Conservation (phyloP, 2,888 invertebrate genomes). For the Pelosia muscerda region DNA sequence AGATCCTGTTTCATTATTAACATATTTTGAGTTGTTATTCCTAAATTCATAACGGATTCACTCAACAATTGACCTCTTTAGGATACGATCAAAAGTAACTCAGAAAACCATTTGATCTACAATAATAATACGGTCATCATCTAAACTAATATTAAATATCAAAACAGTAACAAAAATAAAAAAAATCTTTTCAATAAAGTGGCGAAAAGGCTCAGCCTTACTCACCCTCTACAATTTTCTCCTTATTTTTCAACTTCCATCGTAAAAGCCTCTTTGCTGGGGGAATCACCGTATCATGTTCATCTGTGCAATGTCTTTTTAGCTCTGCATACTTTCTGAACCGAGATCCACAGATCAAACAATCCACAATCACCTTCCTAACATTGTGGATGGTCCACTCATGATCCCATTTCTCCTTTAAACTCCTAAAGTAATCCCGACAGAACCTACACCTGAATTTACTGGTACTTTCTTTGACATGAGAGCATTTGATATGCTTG, state of each 20-base stretch:
- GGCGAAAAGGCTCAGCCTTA: conserved; percentile 22
- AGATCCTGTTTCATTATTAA: not conserved
- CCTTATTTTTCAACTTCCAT: conserved; percentile 42
- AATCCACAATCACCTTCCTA: conserved; percentile 78
- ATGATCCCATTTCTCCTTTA: conserved; percentile 83
- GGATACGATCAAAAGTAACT: not conserved
- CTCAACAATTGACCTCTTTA: not conserved
- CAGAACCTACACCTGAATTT: conserved; percentile 76
- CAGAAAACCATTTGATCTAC: not conserved
- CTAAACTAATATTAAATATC: not conserved
- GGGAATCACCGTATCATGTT: conserved; percentile 68
- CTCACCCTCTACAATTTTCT: conserved; percentile 29
- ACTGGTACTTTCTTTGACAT: conserved; percentile 57
- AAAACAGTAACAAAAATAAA: conserved; percentile 9
- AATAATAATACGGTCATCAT: not conserved
- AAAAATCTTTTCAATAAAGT: not conserved
- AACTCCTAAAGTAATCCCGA: conserved; percentile 61
- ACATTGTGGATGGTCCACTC: conserved; percentile 80
- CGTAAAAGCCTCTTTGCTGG: conserved; percentile 66
- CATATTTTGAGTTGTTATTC: not conserved
- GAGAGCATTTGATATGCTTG: conserved; percentile 75
- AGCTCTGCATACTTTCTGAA: conserved; percentile 79
- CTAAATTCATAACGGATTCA: not conserved
- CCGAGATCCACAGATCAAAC: conserved; percentile 71
- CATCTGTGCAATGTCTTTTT: conserved; percentile 68